These are phyloP conservation scores for Seladonia tumulorum DNA, from an alignment of 2,888 invertebrate genomes.

Conservation along the genomic window DNA sequence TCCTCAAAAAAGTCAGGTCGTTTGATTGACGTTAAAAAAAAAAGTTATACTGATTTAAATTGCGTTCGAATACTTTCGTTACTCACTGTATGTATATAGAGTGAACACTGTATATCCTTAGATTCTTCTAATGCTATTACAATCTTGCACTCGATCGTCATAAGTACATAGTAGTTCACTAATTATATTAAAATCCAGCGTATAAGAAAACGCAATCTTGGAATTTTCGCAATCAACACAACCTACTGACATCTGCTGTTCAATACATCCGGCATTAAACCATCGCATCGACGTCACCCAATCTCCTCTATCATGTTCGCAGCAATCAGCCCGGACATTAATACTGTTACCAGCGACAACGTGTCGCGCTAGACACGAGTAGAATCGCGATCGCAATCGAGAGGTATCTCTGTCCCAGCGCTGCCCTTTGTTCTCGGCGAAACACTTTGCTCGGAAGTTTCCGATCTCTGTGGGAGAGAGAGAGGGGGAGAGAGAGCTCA, in stretches of 20 bases:
- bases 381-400: constrained; percentile 34
- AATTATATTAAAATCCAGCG: not conserved
- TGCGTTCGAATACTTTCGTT: too few species aligned
- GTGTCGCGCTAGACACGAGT: not conserved
- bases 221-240: not conserved
- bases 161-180: too few species aligned
- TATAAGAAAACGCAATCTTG: not conserved
- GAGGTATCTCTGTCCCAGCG: not conserved
- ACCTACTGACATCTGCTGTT: not conserved
- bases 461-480: constrained; percentile 34
- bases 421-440: constrained; percentile 6
- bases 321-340: not conserved
- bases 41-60: too few species aligned
- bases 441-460: constrained; percentile 23
- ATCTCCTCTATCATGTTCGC: not conserved
- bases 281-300: not conserved
- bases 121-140: too few species aligned
- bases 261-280: not conserved
- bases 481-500: too few species aligned
- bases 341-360: constrained; percentile 10
- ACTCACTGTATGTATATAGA: too few species aligned
- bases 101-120: too few species aligned
- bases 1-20: too few species aligned
- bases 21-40: too few species aligned
- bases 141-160: too few species aligned